Evolutionary conservation across 2,888 invertebrate genomes (phyloP).

Genomic region (Hylaea fasciaria): DNA sequence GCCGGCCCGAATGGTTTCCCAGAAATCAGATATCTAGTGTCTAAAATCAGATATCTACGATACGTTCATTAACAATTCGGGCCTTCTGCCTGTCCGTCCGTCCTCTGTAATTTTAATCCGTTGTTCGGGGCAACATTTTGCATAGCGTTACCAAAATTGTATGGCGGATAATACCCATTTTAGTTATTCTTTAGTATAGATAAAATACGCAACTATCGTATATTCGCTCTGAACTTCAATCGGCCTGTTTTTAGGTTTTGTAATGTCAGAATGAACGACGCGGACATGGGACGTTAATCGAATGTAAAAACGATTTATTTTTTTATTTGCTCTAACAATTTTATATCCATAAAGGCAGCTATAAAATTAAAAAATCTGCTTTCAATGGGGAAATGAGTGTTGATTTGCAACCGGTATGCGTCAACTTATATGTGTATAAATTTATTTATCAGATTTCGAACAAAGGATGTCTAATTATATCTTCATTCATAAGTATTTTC

Average conservation of each 20-base stretch:
- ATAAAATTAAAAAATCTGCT: too few species aligned
- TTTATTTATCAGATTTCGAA: too few species aligned
- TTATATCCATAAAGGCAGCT: too few species aligned
- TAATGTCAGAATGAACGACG: slow-evolving; percentile 20
- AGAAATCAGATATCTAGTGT: neutral
- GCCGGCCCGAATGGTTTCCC: too few species aligned
- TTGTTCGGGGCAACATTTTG: slow-evolving; percentile 26
- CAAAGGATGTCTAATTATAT: too few species aligned
- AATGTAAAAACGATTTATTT: neutral
- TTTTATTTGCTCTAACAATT: too few species aligned
- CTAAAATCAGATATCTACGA: slow-evolving; percentile 19
- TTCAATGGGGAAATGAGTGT: too few species aligned
- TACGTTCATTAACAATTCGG: slow-evolving; percentile 44
- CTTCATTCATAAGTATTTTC: too few species aligned
- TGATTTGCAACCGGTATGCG: too few species aligned
- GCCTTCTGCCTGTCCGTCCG: slow-evolving; percentile 35
- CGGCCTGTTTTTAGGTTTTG: slow-evolving; percentile 20
- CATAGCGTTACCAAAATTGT: slow-evolving; percentile 21
- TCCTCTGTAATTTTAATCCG: slow-evolving; percentile 43
- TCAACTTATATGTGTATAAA: too few species aligned
- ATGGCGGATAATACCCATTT: slow-evolving; percentile 16
- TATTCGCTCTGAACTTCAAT: slow-evolving; percentile 2
- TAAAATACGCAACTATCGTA: slow-evolving; percentile 6
- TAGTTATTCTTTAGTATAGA: slow-evolving; percentile 2
- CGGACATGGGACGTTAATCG: slow-evolving; percentile 1